Evolutionary conservation across 2,797 vertebrate genomes (phyloP).

Genomic region (Vespertilio murinus): DNA sequence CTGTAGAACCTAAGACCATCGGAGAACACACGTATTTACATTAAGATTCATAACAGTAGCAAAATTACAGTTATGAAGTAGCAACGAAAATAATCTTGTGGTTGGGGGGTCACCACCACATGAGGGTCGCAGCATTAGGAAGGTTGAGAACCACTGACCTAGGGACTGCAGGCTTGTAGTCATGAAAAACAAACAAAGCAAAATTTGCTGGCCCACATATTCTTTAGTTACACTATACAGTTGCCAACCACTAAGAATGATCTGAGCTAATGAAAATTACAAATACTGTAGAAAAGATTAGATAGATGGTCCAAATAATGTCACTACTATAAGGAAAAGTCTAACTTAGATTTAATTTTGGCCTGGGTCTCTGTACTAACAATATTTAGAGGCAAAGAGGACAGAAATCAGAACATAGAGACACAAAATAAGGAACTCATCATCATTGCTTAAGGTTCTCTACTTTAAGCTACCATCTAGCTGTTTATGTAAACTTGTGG

Average conservation of each 20-base stretch:
- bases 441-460: background rate
- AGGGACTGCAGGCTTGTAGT: background rate
- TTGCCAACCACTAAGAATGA: background rate
- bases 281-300: background rate
- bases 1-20: too few relatives aligned
- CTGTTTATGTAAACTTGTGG: background rate
- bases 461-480: background rate
- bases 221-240: background rate
- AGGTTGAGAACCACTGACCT: background rate
- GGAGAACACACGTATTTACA: too few relatives aligned
- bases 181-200: conserved; percentile 27
- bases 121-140: too few relatives aligned
- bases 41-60: too few relatives aligned
- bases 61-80: too few relatives aligned
- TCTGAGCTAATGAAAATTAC: background rate
- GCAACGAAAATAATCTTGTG: too few relatives aligned
- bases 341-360: conserved; percentile 30
- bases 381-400: conserved; percentile 24
- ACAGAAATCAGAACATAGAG: background rate
- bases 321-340: conserved; percentile 7
- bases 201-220: background rate
- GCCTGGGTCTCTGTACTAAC: background rate
- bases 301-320: background rate
- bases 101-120: too few relatives aligned
- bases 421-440: conserved; percentile 16